These are phyloP conservation scores for Phanerotoma sp. DNA, from an alignment of 2,888 invertebrate genomes.

Conservation along the genomic window DNA sequence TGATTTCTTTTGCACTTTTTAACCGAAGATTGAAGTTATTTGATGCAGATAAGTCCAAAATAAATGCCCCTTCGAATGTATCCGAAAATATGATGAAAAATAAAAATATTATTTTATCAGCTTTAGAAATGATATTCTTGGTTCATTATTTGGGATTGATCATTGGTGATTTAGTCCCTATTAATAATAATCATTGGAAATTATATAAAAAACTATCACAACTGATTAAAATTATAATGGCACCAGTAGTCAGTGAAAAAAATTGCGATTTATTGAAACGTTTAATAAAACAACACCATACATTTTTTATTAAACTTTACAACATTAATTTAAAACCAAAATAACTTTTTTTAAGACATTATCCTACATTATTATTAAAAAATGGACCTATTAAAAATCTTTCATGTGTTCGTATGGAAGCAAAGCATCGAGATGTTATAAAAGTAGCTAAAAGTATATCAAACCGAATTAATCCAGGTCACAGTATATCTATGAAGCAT, in stretches of 20 bases:
- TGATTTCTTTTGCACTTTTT: no score
- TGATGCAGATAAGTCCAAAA: slow-evolving; percentile 19
- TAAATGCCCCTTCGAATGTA: slow-evolving; percentile 18
- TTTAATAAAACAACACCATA: slow-evolving; percentile 15
- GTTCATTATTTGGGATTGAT: slow-evolving; percentile 29
- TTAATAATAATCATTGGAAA: slow-evolving; percentile 23
- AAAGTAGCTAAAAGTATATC: slow-evolving; percentile 13
- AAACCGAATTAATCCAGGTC: slow-evolving; percentile 5
- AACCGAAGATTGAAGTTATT: slow-evolving; percentile 23
- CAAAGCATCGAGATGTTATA: slow-evolving; percentile 14
- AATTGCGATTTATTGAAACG: background rate
- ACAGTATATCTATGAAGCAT: slow-evolving; percentile 19
- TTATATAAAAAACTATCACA: slow-evolving; percentile 22
- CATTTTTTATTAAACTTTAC: slow-evolving; percentile 15
- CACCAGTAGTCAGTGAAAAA: slow-evolving; percentile 10
- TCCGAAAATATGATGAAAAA: slow-evolving; percentile 12
- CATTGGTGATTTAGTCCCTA: slow-evolving; percentile 27
- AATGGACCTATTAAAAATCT: slow-evolving; percentile 12
- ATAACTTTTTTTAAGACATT: slow-evolving; percentile 15
- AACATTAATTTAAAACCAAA: slow-evolving; percentile 8
- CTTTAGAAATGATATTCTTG: slow-evolving; percentile 31
- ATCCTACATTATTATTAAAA: slow-evolving; percentile 11
- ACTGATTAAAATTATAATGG: slow-evolving; percentile 14
- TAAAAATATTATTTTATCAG: slow-evolving; percentile 27
- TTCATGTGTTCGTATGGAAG: slow-evolving; percentile 15